Conservation (phyloP, 2,113 vertebrate genomes). For the Calypte anna region DNA sequence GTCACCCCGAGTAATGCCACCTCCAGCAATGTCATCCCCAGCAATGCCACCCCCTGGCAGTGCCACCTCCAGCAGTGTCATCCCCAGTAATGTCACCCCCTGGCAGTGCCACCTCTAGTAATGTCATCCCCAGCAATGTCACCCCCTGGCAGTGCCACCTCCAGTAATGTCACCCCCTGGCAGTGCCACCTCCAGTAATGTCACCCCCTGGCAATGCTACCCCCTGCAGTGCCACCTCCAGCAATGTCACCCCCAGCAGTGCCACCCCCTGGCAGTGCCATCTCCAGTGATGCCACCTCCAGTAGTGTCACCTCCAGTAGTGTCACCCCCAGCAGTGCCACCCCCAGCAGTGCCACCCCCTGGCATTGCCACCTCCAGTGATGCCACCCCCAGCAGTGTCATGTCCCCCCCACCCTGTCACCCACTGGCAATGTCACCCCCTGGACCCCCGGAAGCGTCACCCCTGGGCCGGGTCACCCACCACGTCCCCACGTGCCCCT, state of each 20-base stretch:
- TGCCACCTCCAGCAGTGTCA: neutral
- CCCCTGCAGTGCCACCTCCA: neutral
- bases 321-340: neutral
- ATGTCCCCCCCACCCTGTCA: no score
- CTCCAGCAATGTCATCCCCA: neutral
- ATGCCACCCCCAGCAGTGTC: no score
- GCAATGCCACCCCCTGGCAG: neutral
- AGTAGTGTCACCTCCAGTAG: no score
- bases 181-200: neutral
- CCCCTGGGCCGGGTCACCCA: neutral
- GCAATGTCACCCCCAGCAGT: no score
- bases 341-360: neutral
- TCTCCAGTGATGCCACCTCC: neutral
- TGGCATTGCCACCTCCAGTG: no score
- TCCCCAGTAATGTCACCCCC: neutral
- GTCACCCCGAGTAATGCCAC: neutral
- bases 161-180: neutral
- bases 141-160: no score
- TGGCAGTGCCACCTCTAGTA: neutral
- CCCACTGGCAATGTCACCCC: no score
- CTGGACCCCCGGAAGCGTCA: neutral
- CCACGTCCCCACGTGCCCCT: rapidly evolving
- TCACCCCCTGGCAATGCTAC: neutral
- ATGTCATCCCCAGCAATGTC: neutral
- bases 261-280: neutral